phyloP scores from a whole-genome alignment of 2,888 invertebrate species.

The Phyto melanocephala region DNA sequence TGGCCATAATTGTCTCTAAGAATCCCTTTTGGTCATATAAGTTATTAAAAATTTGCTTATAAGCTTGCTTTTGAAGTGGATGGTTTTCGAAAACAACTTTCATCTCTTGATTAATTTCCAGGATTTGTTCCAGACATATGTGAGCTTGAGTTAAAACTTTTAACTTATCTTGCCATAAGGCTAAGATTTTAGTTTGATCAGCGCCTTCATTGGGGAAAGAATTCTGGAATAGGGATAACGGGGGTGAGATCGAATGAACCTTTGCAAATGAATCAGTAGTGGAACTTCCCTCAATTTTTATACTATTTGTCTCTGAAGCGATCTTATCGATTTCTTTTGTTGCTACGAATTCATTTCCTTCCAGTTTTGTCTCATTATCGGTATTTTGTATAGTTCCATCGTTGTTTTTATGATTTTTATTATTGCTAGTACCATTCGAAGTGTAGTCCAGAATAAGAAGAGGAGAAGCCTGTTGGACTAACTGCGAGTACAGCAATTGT shows the following conservation, averaged over 20 bases:
- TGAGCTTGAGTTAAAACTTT: slow-evolving; percentile 42
- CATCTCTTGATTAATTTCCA: slow-evolving; percentile 54
- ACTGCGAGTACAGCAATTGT: slow-evolving; percentile 33
- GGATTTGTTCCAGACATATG: slow-evolving; percentile 40
- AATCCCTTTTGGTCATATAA: slow-evolving; percentile 26
- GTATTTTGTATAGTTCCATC: background rate
- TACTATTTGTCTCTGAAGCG: background rate
- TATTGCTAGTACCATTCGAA: slow-evolving; percentile 60
- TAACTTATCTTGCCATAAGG: slow-evolving; percentile 48
- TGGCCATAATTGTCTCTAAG: slow-evolving; percentile 3
- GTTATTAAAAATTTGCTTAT: background rate
- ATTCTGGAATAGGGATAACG: background rate
- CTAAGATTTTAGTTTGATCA: background rate
- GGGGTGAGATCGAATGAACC: slow-evolving; percentile 13
- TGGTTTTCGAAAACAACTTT: background rate
- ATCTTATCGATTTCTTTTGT: background rate
- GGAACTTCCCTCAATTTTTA: background rate
- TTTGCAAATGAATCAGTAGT: background rate
- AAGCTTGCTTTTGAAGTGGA: background rate
- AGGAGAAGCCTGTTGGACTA: slow-evolving; percentile 33
- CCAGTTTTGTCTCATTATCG: background rate
- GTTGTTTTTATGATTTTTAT: slow-evolving; percentile 24
- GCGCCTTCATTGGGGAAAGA: background rate
- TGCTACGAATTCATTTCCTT: background rate
- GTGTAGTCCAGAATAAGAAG: slow-evolving; percentile 38